Conservation (phyloP, 2,888 invertebrate species). For the Hermodice carunculata region DNA sequence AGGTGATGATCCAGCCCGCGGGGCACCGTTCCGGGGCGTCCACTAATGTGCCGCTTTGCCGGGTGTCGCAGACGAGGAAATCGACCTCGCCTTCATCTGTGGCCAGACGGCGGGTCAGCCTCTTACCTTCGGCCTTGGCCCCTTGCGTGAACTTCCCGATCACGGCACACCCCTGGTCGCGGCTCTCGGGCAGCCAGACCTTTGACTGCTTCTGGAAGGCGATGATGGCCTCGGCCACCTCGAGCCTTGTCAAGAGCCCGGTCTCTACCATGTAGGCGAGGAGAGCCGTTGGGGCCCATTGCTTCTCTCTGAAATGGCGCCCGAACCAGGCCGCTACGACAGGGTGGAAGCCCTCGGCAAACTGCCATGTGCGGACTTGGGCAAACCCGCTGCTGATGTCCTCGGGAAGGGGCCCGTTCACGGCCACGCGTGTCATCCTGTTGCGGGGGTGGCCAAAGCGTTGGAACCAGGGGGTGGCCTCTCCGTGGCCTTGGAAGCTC, state of each 20-base stretch:
- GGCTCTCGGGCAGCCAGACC: constrained; percentile 4
- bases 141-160: constrained; percentile 19
- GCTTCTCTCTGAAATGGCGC: constrained; percentile 2
- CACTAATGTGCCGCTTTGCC: too few species aligned
- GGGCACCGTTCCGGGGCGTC: too few species aligned
- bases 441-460: constrained; percentile 19
- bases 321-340: constrained; percentile 18
- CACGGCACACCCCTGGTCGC: constrained; percentile 12
- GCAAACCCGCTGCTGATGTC: too few species aligned
- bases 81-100: constrained; percentile 8
- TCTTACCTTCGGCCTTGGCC: constrained; percentile 10
- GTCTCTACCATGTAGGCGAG: constrained; percentile 11
- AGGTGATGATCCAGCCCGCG: too few species aligned
- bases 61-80: not conserved
- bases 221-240: constrained; percentile 13
- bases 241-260: not conserved
- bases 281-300: constrained; percentile 10
- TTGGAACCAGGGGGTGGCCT: constrained; percentile 16
- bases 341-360: not conserved
- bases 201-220: constrained; percentile 1
- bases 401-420: too few species aligned
- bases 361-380: not conserved
- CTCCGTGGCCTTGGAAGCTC: constrained; percentile 10
- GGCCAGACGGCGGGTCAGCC: constrained; percentile 4
- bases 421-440: constrained; percentile 11